Evolutionary conservation across 2,113 vertebrate genomes (phyloP).

Genomic region (Dipodomys ordii): DNA sequence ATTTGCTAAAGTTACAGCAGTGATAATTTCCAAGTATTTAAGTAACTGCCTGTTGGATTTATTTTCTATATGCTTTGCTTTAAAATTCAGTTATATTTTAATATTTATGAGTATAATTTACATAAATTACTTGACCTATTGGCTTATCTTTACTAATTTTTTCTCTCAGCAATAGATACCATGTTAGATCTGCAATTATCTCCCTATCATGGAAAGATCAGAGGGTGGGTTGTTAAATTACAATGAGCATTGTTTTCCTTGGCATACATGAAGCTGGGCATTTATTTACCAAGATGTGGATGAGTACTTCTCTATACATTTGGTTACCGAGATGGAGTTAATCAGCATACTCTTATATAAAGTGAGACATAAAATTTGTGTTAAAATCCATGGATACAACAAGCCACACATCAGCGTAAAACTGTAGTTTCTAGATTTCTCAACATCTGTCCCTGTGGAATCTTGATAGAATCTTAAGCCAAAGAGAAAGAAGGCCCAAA

Average conservation of each 20-base stretch:
- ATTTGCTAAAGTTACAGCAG: conserved; percentile 28
- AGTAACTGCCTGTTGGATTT: conserved; percentile 31
- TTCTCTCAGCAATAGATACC: not conserved
- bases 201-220: not conserved
- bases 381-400: conserved; percentile 72
- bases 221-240: conserved; percentile 51
- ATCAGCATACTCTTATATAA: conserved; percentile 80
- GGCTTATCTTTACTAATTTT: conserved; percentile 1
- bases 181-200: not conserved
- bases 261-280: conserved; percentile 14
- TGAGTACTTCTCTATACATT: conserved; percentile 75
- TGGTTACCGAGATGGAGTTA: conserved; percentile 73
- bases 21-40: not conserved
- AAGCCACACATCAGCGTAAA: conserved; percentile 61
- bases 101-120: conserved; percentile 46
- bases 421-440: conserved; percentile 33
- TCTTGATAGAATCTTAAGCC: conserved; percentile 27
- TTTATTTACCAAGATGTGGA: conserved; percentile 76
- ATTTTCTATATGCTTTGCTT: conserved; percentile 3
- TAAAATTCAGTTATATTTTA: conserved; percentile 61
- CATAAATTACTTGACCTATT: not conserved
- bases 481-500: conserved; percentile 17
- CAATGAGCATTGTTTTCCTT: conserved; percentile 65
- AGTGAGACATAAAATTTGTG: conserved; percentile 70
- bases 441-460: conserved; percentile 2